Evolutionary conservation across 2,888 invertebrate genomes (phyloP), one percentile per base, ranked within the genome.

Genomic region (Eulithis testata): DNA sequence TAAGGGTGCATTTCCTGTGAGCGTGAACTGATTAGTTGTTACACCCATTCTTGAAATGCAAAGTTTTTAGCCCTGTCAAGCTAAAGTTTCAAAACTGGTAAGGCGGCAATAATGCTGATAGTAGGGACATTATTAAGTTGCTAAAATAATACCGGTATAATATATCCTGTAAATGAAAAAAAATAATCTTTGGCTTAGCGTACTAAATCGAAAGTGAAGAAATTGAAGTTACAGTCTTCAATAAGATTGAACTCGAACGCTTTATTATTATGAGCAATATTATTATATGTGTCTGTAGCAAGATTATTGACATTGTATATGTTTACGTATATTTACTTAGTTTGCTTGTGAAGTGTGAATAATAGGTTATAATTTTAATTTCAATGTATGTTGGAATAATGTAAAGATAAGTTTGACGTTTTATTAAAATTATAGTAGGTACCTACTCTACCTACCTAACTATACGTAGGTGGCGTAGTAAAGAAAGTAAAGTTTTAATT

Each of bases 271-370:
- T 7, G 21, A 47, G 47, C 47, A 47, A 47, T 47, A 47, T 47
- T 47, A 47, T 47, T 47, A 8, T 14, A 47, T 14, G 21, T 61
- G 52, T 36, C 47, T 61, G 12, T 53, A 37, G 11, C 21, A 49
- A 21, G 6, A 40, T 3, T 40, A 49, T 47, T 49, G 14, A 21
- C 49, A 9, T 21, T 21, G 21, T 21, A 21, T 47, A 14, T 8
- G 45, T 12, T 14, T 8, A 40, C 40, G 40, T 8, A 11, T 40
- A 14, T 12, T 12, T 49, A 49, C 21, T 21, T 49, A 21, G 6
- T 21, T 57, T 65, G 37, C 55, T 55, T 51, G 58, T 51, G 45
- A 61, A 56, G 63, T 66, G 61, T 65, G 70, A 70, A 68, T 69
- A 60, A 11, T 49, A 49, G 60, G 55, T 57, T 53, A 63, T 65